Base-by-base conservation (phyloP, 1,140 invertebrate genomes). In the Phymorhynchus buccinoides region DNA sequence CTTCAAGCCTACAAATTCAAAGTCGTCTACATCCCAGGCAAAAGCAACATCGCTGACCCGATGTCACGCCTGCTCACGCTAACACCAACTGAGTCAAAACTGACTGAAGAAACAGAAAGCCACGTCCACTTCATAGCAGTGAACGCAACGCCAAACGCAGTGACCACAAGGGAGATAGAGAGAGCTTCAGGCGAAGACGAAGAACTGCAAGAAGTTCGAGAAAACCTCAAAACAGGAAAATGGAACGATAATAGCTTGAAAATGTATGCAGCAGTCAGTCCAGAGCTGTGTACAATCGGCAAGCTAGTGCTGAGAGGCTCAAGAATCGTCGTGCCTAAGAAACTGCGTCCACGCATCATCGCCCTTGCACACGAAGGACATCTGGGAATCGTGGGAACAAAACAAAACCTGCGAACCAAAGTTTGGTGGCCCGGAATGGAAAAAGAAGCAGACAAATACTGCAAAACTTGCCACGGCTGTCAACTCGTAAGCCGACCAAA, bases 391-490 rank as follows among this genome's bases (percentile, higher is more conserved):
- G 85, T 88, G 14, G 78, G 75, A n/a, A 89, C 84, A 22, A 88
- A 90, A 80, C 80, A 87, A 32, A 71, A 81, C 48, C 68, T 89
- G 3, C 66, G 87, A 83, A 81, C 77, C 9, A 87, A 87, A 52
- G 85, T 88, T 52, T 86, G 86, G 87, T 90, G 89, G 89, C 75
- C 87, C 16, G 56, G 56, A 22, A 85, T 90, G 35, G 87, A 90
- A 37, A 88, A 89, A 83, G 86, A 88, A 16, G 84, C 84, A 39
- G 86, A 89, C 22, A n/a, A 85, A 73, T 86, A 71, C 48, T 83
- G 66, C n/a, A 88, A 81, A 66, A 80, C 44, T 18, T 90, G 85
- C 79, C n/a, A n/a, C n/a, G n/a, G n/a, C n/a, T n/a, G n/a, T n/a
- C 88, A 88, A 85, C 12, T 88, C 1, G 88, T 88, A 27, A 56